These are phyloP conservation scores for Priocnemis perturbator DNA, from an alignment of 2,888 invertebrate species.

Conservation along the genomic window DNA sequence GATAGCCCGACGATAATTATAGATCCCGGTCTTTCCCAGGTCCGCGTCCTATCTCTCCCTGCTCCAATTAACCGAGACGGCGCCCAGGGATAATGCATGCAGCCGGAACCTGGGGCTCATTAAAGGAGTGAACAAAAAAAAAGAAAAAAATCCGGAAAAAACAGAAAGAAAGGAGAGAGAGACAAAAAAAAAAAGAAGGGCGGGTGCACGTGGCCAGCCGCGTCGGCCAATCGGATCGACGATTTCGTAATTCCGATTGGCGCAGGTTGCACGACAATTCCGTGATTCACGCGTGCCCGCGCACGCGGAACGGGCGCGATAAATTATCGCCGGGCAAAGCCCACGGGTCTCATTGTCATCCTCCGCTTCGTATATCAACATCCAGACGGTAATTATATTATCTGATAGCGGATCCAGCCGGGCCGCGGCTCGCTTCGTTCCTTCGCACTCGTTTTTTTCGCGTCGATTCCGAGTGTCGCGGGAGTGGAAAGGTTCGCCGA, in stretches of 20 bases:
- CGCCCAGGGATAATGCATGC: conserved; percentile 32
- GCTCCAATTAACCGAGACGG: conserved; percentile 32
- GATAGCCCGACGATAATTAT: no score
- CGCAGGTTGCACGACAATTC: conserved; percentile 51
- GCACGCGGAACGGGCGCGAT: conserved; percentile 48
- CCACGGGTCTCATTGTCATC: conserved; percentile 32
- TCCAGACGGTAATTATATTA: no score
- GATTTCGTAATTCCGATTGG: conserved; percentile 47
- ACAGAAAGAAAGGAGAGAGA: no score
- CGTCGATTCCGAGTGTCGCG: no score
- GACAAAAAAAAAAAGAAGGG: no score
- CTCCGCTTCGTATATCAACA: conserved; percentile 6
- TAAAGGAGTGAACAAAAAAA: conserved; percentile 35
- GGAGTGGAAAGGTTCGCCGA: no score
- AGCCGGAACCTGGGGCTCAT: conserved; percentile 50
- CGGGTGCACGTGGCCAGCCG: conserved; percentile 30
- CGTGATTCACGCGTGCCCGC: conserved; percentile 52
- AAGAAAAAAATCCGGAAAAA: no score
- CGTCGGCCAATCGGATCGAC: conserved; percentile 8
- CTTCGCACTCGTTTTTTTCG: no score
- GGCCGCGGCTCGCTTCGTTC: no score
- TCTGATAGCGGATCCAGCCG: no score
- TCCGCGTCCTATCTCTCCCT: no score
- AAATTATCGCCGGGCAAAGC: conserved; percentile 34
- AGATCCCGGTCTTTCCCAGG: no score